These are phyloP conservation scores for Pseudeuparius sepicola DNA, from an alignment of 2,888 invertebrate genomes.

Conservation along the genomic window DNA sequence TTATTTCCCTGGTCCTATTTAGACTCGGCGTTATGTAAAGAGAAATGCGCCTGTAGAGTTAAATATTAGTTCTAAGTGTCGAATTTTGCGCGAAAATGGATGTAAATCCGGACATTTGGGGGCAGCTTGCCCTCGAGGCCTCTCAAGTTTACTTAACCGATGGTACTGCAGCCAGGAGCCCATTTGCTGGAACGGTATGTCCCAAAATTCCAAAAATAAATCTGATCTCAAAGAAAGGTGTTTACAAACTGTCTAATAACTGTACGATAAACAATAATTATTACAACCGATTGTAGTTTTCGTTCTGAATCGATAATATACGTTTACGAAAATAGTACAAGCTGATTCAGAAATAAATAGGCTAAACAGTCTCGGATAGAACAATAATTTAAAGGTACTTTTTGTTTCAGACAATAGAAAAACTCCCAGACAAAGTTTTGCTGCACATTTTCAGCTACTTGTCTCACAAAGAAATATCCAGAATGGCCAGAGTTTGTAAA, in stretches of 20 bases:
- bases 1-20: not conserved
- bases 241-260: too few relatives aligned
- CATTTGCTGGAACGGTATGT: constrained; percentile 74
- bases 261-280: too few relatives aligned
- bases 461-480: constrained; percentile 86
- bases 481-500: constrained; percentile 88
- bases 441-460: constrained; percentile 91
- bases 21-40: not conserved
- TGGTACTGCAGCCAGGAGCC: constrained; percentile 67
- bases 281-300: too few relatives aligned
- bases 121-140: constrained; percentile 78
- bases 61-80: constrained; percentile 1
- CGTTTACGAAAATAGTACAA: too few relatives aligned
- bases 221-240: too few relatives aligned
- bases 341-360: too few relatives aligned
- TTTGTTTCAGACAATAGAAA: constrained; percentile 78
- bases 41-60: not conserved
- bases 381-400: too few relatives aligned
- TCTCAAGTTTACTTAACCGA: constrained; percentile 78
- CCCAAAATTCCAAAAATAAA: too few relatives aligned
- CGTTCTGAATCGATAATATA: too few relatives aligned
- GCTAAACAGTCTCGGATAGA: too few relatives aligned
- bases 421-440: constrained; percentile 93
- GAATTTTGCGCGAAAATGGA: constrained; percentile 24
- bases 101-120: constrained; percentile 64